Evolutionary conservation across 2,888 invertebrate genomes (phyloP), one percentile per base, ranked within the genome.

Genomic region (Athalia cordata): DNA sequence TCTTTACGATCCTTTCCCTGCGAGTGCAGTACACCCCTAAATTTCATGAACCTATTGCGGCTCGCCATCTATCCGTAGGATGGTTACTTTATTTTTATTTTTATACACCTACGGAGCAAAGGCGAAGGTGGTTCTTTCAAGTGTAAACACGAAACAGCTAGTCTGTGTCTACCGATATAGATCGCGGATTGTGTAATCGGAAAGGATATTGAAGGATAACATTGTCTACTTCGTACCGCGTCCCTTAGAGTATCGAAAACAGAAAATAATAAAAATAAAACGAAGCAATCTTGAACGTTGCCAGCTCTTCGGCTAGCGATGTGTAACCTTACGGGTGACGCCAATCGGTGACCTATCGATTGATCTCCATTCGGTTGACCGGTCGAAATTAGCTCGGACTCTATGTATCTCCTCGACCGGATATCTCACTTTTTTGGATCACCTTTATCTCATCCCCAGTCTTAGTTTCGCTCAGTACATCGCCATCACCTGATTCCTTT

Each of bases 361-460:
- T 52, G 59, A 72, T n/a, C 72, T 47, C 13, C 8, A 72, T 72
- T 13, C 13, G 47, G 57, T 59, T 59, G 57, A 70, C 70, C 70
- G 70, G 4, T 57, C 70, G 57, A 70, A 68, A 70, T 70, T 70
- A 70, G 57, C 57, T 57, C 70, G 57, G 13, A 13, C 8, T 70
- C 47, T 70, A 57, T 70, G 8, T 11, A 70, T 57, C 70, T 43
- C 45, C 5, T 70, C 47, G 43, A 57, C 70, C 13, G 45, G 45
- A n/a, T 45, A 4, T 11, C 8, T 13, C 66, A 11, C 13, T 66
- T 66, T 47, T 49, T 57, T 59, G 29, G 29, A 29, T 2, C 57
- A 43, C 55, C 43, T 55, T 70, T 47, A 52, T 52, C 52, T 52
- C 52, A 11, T 57, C n/a, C 68, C 55, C n/a, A 55, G 55, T n/a